These are phyloP conservation scores for Opisthocomus hoazin DNA, from an alignment of 2,113 vertebrate genomes.

Conservation along the genomic window DNA sequence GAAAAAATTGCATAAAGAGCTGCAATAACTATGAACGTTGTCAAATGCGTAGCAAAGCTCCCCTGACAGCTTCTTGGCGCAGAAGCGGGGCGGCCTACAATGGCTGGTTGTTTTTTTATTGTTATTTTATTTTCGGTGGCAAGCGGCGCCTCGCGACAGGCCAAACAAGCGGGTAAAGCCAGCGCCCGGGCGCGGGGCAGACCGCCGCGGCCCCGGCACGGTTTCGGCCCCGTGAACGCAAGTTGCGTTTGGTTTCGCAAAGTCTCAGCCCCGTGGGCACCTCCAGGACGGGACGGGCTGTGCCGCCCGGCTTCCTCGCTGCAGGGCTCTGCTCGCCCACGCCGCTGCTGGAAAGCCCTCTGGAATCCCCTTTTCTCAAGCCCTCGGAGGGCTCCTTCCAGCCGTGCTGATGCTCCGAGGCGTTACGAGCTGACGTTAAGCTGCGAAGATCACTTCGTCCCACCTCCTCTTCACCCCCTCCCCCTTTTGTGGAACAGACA, in stretches of 20 bases:
- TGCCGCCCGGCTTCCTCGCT: too few relatives aligned
- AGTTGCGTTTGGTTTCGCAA: rapidly evolving
- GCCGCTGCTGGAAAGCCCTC: neutral
- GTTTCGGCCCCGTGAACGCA: rapidly evolving
- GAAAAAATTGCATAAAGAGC: neutral
- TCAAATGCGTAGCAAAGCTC: neutral
- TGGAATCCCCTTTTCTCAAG: rapidly evolving
- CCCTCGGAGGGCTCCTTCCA: neutral
- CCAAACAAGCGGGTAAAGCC: neutral
- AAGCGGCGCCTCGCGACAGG: neutral
- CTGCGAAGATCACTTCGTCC: neutral
- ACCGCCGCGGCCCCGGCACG: rapidly evolving
- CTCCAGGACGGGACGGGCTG: neutral
- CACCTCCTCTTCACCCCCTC: neutral
- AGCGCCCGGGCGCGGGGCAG: neutral
- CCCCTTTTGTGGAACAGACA: neutral
- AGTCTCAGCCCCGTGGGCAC: rapidly evolving
- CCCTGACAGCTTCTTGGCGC: constrained; percentile 5
- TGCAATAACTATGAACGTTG: neutral
- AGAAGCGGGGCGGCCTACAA: neutral
- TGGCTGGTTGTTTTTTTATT: neutral
- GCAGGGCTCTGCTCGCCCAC: neutral
- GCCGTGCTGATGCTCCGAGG: rapidly evolving
- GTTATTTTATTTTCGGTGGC: neutral
- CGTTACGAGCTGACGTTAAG: rapidly evolving